These are phyloP conservation scores for Apogon talboti DNA, from an alignment of 2,797 vertebrate genomes.

Conservation along the genomic window DNA sequence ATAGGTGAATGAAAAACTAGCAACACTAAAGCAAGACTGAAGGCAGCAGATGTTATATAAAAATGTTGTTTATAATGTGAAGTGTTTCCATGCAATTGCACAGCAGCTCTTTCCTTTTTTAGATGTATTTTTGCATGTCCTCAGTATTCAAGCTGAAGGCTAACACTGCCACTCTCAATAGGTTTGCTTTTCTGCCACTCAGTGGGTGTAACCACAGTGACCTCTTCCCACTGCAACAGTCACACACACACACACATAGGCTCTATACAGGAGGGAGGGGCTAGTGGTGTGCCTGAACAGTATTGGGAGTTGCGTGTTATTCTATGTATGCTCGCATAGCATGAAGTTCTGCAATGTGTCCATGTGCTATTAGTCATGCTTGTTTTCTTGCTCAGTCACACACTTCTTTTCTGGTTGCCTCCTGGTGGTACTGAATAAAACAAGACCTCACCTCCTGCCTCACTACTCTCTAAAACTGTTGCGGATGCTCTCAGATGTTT, in stretches of 20 bases:
- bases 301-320: neutral
- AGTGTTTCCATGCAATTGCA: no score
- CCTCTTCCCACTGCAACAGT: no score
- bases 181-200: no score
- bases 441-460: slow-evolving; percentile 1
- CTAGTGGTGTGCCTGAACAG: neutral
- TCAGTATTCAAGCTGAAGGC: neutral
- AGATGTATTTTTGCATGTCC: no score
- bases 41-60: no score
- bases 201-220: no score
- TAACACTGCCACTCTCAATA: neutral
- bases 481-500: slow-evolving; percentile 23
- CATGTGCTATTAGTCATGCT: slow-evolving; percentile 23
- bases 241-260: no score
- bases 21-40: no score
- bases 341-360: slow-evolving; percentile 22
- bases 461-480: slow-evolving; percentile 7
- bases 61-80: no score
- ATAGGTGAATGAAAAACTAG: no score
- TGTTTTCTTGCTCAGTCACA: slow-evolving; percentile 32
- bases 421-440: slow-evolving; percentile 24
- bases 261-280: neutral
- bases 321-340: neutral
- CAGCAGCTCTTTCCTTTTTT: no score
- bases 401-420: slow-evolving; percentile 25